Conservation (phyloP, 2,113 vertebrate species). For the Pygathrix nemaeus region DNA sequence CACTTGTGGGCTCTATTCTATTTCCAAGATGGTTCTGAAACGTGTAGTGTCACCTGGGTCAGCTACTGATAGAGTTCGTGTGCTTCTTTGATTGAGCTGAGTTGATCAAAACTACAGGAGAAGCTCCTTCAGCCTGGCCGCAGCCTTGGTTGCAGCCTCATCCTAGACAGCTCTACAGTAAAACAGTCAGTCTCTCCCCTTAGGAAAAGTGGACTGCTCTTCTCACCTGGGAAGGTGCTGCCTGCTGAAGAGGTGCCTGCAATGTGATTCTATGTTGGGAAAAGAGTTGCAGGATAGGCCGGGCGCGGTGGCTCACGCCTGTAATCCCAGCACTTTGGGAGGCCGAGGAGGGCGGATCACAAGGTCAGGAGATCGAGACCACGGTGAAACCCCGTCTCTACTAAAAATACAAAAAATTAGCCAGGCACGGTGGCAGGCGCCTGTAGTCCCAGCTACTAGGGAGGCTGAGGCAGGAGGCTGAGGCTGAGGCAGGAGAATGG, state of each 20-base stretch:
- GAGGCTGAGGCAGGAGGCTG: too few relatives aligned
- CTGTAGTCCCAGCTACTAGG: too few relatives aligned
- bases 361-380: too few relatives aligned
- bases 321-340: too few relatives aligned
- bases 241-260: fast-evolving
- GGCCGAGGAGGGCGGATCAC: too few relatives aligned
- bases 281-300: background rate
- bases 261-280: fast-evolving
- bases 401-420: too few relatives aligned
- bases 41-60: fast-evolving
- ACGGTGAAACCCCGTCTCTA: too few relatives aligned
- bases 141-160: fast-evolving
- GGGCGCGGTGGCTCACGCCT: too few relatives aligned
- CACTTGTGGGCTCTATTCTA: fast-evolving
- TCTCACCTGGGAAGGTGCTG: fast-evolving
- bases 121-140: fast-evolving
- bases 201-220: too few relatives aligned
- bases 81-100: background rate
- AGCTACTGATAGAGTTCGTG: fast-evolving
- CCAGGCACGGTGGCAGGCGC: too few relatives aligned
- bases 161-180: fast-evolving
- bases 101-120: fast-evolving
- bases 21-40: too few relatives aligned
- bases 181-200: fast-evolving
- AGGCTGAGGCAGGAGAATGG: too few relatives aligned